Conservation (phyloP, 2,113 vertebrate genomes). For the Rhadina sibilatrix region DNA sequence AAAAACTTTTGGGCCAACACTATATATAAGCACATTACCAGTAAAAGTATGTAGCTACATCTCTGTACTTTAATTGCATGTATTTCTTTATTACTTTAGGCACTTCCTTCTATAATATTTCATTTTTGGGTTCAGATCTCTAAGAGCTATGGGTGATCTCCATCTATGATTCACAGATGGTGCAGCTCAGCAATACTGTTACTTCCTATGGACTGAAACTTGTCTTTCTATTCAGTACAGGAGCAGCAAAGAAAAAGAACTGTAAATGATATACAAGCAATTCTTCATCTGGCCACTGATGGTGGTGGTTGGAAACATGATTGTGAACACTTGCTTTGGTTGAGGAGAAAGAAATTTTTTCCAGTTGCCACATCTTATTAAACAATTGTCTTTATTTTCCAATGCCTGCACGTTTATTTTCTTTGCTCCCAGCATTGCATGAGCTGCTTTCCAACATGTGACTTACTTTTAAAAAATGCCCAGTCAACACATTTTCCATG, state of each 20-base stretch:
- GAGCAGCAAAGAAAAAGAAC: background rate
- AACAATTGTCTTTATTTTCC: background rate
- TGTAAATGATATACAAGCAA: background rate
- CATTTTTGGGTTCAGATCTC: background rate
- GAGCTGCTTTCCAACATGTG: background rate
- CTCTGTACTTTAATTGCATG: background rate
- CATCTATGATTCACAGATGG: background rate
- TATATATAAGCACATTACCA: background rate
- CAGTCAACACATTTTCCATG: background rate
- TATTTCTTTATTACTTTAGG: background rate
- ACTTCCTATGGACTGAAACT: background rate
- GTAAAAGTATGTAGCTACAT: background rate
- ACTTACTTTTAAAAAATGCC: background rate
- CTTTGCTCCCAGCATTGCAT: background rate
- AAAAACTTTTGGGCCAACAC: background rate
- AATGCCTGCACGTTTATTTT: background rate
- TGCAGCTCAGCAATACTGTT: background rate
- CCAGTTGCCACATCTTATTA: background rate
- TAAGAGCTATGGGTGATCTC: background rate
- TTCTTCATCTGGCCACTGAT: background rate
- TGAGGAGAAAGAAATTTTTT: background rate
- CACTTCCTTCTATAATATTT: background rate
- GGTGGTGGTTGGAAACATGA: rapidly evolving
- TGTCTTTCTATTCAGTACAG: background rate
- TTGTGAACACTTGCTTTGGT: background rate